phyloP scores from a whole-genome alignment of 2,113 vertebrate genomes.

The Spilogale gracilis region DNA sequence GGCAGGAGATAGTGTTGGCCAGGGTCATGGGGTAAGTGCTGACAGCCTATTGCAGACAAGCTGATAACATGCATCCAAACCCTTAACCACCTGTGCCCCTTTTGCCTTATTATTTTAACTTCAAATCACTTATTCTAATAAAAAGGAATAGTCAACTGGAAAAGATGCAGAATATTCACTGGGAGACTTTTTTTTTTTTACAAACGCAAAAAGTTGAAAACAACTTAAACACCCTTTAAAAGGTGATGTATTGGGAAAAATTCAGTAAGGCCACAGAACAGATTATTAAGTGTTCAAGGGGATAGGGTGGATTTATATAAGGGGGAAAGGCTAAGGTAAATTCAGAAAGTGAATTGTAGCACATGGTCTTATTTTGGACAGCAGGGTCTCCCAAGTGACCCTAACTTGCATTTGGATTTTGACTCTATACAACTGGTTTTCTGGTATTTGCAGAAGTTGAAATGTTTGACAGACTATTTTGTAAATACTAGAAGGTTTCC shows the following conservation, averaged over 20 bases:
- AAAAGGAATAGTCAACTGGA: background rate
- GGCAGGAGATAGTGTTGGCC: background rate
- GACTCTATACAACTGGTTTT: background rate
- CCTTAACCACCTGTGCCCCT: background rate
- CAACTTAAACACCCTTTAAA: background rate
- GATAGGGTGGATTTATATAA: background rate
- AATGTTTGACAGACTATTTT: background rate
- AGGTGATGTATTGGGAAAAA: background rate
- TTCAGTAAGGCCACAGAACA: background rate
- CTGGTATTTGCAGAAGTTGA: background rate
- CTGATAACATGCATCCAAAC: background rate
- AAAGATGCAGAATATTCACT: background rate
- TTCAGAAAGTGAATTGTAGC: background rate
- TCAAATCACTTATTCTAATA: background rate
- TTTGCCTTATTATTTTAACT: background rate
- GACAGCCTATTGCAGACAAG: background rate
- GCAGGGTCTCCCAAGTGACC: background rate
- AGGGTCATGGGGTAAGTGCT: background rate
- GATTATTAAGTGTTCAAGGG: background rate
- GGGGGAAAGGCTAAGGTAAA: background rate
- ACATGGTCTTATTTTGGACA: background rate
- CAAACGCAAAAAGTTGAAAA: background rate
- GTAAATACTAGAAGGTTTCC: background rate
- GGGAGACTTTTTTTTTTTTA: background rate
- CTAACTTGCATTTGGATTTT: background rate